Conservation (phyloP, 2,113 vertebrate species). For the Notiomystis cincta region DNA sequence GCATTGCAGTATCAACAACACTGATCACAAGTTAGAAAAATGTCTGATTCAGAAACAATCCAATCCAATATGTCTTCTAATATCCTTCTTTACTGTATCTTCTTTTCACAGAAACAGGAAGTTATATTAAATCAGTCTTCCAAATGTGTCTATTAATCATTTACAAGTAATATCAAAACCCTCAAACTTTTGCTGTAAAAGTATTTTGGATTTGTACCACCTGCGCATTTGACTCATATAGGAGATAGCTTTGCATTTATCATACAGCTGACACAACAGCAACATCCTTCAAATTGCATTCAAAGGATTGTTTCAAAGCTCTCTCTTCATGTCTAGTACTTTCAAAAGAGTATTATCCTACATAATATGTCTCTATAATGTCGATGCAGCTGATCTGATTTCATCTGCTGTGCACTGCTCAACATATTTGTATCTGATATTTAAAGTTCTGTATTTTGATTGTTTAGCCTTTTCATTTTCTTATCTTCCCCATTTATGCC, state of each 20-base stretch:
- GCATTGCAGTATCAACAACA: neutral
- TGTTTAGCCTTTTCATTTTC: neutral
- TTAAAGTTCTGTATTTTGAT: neutral
- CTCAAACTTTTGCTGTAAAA: neutral
- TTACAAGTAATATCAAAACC: neutral
- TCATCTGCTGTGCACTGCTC: neutral
- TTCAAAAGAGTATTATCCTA: neutral
- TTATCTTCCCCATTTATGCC: neutral
- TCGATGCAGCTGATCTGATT: neutral
- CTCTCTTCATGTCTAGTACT: neutral
- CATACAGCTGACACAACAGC: neutral
- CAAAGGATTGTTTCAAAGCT: neutral
- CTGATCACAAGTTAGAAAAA: neutral
- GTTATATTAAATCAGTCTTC: neutral
- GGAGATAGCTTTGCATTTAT: neutral
- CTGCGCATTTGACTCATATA: neutral
- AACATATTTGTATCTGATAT: neutral
- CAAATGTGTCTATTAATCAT: neutral
- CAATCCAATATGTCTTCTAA: neutral
- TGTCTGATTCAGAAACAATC: neutral
- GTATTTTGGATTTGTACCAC: neutral
- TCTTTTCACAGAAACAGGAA: neutral
- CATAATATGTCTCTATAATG: neutral
- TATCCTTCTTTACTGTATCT: neutral
- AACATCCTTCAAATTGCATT: neutral